Base-by-base conservation (phyloP, 2,113 vertebrate species). In the Trogon melanurus region DNA sequence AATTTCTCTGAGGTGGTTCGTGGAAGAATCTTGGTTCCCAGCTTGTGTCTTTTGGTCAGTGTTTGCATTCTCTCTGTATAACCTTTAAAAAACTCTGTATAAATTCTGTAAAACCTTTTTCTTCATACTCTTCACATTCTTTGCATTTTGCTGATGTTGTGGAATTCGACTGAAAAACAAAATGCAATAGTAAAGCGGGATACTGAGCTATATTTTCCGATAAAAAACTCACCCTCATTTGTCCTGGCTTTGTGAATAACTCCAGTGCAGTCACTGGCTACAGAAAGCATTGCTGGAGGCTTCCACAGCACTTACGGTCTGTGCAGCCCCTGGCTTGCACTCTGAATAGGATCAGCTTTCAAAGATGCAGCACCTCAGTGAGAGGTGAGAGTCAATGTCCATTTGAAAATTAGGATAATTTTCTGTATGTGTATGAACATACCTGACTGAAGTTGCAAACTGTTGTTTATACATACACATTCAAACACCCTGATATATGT, bases 101-200 rank as follows among this genome's bases (percentile, higher is more conserved):
- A 95, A 98, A 98, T 53, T 98, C 97, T 41, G 58, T 66, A 76
- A 98, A 94, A 47, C 36, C 93, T 89, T 98, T 98, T 92, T 98
- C 98, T 93, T 98, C 97, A 16, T 98, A 97, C n/a, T 98, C 97
- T 76, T 98, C 98, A 93, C 98, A 98, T 95, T 97, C 85, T 94
- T 97, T 98, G 87, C 98, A 98, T 88, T 97, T 96, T 56, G 70
- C 95, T 95, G 73, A 47, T 91, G 36, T 73, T 60, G 50, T 91
- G 58, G 97, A 97, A 91, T 62, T 80, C 91, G 85, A 29, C 96
- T 97, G 95, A 92, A 96, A 93, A 88, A 88, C 25, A 96, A 96
- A 94, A 76, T 7, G 12, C 22, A 65, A 45, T 4, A 72, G 36
- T 93, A 79, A 84, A 94, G 44, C 65, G 87, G 21, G 26, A 61